phyloP scores from a whole-genome alignment of 2,113 vertebrate species.

The Ophthalmolycus amberensis region DNA sequence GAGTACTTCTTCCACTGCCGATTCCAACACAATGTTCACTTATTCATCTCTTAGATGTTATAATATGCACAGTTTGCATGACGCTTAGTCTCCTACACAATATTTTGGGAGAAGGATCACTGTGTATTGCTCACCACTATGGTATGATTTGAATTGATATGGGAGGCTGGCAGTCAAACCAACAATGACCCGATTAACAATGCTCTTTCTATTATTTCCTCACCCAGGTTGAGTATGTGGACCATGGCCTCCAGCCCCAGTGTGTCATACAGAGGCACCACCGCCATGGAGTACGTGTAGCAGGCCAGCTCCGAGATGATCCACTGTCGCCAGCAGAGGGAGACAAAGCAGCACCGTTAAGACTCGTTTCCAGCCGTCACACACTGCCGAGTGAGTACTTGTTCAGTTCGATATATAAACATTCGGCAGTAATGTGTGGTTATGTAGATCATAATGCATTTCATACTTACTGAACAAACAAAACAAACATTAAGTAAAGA shows the following conservation, averaged over 20 bases:
- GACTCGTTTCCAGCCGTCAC: not conserved
- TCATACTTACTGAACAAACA: slow-evolving; percentile 34
- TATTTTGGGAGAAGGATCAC: not conserved
- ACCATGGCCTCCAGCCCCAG: slow-evolving; percentile 85
- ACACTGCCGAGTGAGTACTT: not conserved
- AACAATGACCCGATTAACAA: not conserved
- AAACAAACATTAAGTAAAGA: not conserved
- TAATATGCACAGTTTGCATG: not conserved
- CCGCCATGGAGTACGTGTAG: slow-evolving; percentile 85
- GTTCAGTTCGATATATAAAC: not conserved
- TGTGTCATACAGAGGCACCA: slow-evolving; percentile 86
- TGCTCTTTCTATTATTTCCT: slow-evolving; percentile 37
- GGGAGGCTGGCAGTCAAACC: not conserved
- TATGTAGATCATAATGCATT: slow-evolving; percentile 1
- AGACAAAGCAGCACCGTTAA: slow-evolving; percentile 72
- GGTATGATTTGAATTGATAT: not conserved
- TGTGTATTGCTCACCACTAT: not conserved
- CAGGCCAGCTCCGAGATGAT: slow-evolving; percentile 85
- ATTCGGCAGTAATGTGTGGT: not conserved
- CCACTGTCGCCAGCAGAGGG: slow-evolving; percentile 84
- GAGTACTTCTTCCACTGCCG: not conserved
- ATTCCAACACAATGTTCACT: not conserved
- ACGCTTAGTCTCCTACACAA: not conserved
- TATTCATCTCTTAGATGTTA: not conserved
- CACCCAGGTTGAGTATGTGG: slow-evolving; percentile 84